Evolutionary conservation across 2,113 vertebrate genomes (phyloP), one percentile per base, ranked within the genome.

Genomic region (Cacatua alba): DNA sequence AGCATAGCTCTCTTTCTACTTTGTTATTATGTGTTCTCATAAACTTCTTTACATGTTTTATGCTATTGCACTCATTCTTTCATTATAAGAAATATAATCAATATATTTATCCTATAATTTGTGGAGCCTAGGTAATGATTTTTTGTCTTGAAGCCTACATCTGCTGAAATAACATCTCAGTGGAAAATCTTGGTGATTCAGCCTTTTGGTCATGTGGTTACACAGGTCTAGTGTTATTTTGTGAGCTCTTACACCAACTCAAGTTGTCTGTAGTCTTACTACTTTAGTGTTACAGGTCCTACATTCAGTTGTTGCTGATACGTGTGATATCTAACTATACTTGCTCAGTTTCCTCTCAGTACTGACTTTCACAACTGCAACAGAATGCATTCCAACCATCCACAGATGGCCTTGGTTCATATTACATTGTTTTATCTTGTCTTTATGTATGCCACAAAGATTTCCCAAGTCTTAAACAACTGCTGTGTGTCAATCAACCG

Each of bases 391-490:
- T 80, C 76, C 88, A 88, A 2, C 29, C 62, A 91, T 91, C 74
- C 41, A 13, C 81, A 92, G 49, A 83, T 84, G 88, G 78, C 78
- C 84, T 84, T 70, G 88, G 72, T 48, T 94, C 89, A 37, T 46
- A 70, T 92, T 93, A 85, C 91, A 41, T 72, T 88, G 78, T 69
- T 95, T 94, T 91, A 95, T 95, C 90, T 95, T 90, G 86, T 91
- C 92, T 95, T 86, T 75, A 87, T 53, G 17, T 28, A 1, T 33
- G 33, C 79, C 82, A 83, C 59, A 20, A 65, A 90, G 92, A 44
- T 79, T 92, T 75, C n/a, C 60, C 13, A 11, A 74, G 67, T 37
- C 88, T 80, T 74, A 60, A 68, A 82, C 91, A 96, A 91, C 90
- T 97, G 97, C 74, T 75, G 64, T 8, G 7, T n/a, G 67, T 94